Evolutionary conservation across 1,140 invertebrate genomes (phyloP).

Genomic region (Yoshiicerus persimilis): DNA sequence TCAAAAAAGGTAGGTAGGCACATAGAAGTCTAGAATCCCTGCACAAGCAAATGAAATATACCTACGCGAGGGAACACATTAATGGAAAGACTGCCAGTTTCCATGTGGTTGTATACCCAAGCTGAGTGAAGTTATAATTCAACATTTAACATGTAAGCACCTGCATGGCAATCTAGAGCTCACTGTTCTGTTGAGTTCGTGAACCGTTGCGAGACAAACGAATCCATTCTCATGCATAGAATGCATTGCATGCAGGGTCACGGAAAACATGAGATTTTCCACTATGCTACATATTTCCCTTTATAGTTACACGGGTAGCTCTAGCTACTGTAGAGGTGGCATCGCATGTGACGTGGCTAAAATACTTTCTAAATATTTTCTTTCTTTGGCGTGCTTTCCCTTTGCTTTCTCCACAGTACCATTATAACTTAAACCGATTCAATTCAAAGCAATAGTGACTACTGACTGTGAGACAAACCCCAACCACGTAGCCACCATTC

Average conservation of each 20-base stretch:
- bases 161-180: slow-evolving; percentile 3
- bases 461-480: not conserved
- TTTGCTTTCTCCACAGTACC: not conserved
- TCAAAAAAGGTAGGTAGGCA: not conserved
- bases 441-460: not conserved
- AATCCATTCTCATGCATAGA: slow-evolving; percentile 17
- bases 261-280: slow-evolving; percentile 6
- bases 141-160: slow-evolving; percentile 14
- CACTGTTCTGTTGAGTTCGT: not conserved
- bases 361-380: not conserved
- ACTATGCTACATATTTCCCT: not conserved
- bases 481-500: not conserved
- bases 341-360: not conserved
- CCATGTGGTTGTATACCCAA: not conserved
- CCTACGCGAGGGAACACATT: not conserved
- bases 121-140: not conserved
- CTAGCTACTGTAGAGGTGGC: not conserved
- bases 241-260: slow-evolving; percentile 14
- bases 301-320: not conserved
- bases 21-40: not conserved
- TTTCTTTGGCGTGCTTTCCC: not conserved
- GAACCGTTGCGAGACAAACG: not conserved
- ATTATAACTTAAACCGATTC: not conserved
- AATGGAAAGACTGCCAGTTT: not conserved
- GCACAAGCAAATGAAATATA: not conserved